Evolutionary conservation across 2,113 vertebrate genomes (phyloP).

Genomic region (Limanda limanda): DNA sequence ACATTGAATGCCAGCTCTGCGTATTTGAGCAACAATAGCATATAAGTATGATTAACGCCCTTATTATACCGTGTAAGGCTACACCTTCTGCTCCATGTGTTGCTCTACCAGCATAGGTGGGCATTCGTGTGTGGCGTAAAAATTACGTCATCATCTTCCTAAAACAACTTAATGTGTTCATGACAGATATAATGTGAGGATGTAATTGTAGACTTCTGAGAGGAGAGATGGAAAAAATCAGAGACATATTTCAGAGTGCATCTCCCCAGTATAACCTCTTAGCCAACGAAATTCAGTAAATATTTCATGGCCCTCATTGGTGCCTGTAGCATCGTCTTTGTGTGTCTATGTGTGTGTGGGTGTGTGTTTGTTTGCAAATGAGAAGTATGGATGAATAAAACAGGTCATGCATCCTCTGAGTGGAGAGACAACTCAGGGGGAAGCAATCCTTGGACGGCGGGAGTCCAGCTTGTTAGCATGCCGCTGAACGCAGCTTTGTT

Average conservation of each 20-base stretch:
- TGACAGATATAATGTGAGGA: background rate
- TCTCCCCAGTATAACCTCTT: constrained; percentile 1
- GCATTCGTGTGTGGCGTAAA: too few species aligned
- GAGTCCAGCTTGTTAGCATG: constrained; percentile 57
- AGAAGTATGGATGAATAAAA: constrained; percentile 37
- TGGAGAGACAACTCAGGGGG: constrained; percentile 31
- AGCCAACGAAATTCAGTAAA: constrained; percentile 36
- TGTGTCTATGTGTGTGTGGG: constrained; percentile 5
- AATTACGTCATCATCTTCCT: too few species aligned
- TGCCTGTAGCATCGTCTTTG: background rate
- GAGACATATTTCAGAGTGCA: background rate
- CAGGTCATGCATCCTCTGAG: constrained; percentile 43
- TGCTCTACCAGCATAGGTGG: too few species aligned
- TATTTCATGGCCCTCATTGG: constrained; percentile 28
- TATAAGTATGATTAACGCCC: too few species aligned
- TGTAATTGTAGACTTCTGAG: background rate
- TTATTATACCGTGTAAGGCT: too few species aligned
- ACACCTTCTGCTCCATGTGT: too few species aligned
- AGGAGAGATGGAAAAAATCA: too few species aligned
- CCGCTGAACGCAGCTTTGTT: constrained; percentile 46
- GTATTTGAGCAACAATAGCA: too few species aligned
- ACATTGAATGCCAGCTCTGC: too few species aligned
- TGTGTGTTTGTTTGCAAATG: constrained; percentile 34
- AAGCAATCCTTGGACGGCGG: constrained; percentile 36
- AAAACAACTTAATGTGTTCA: too few species aligned